A percentile compares a stretch with the other conserved stretches of the same genome.
Evolutionary conservation across 2,797 vertebrate genomes (phyloP).

Genomic region (Acestrorhynchus altus): DNA sequence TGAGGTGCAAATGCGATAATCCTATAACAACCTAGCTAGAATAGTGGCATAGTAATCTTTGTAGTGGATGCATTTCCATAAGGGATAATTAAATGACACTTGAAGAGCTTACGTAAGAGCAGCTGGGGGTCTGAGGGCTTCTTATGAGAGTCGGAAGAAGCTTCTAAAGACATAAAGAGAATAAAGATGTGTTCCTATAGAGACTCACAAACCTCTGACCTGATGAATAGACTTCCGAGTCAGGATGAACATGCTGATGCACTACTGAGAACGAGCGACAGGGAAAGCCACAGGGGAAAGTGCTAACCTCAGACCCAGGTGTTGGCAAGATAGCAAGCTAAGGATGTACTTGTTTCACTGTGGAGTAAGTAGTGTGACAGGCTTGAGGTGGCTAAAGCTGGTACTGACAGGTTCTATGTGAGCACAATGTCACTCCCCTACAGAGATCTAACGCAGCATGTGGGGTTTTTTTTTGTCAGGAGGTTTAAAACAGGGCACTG

Average conservation of each 20-base stretch:
- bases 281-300: constrained; percentile 9
- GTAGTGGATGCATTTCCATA: neutral
- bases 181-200: neutral
- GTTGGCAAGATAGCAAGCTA: neutral
- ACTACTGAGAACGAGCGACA: neutral
- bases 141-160: neutral
- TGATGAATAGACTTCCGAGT: neutral
- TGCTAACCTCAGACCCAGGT: constrained; percentile 3
- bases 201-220: neutral
- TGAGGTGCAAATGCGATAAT: neutral
- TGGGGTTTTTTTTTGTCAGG: neutral
- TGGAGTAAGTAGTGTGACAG: constrained; percentile 31
- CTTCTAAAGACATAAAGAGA: neutral
- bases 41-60: neutral
- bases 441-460: constrained; percentile 68
- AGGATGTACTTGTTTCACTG: constrained; percentile 13
- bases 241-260: constrained; percentile 6
- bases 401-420: constrained; percentile 66
- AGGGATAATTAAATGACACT: neutral
- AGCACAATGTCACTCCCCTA: constrained; percentile 58
- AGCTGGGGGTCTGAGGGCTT: neutral
- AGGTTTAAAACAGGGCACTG: constrained; percentile 10
- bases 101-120: neutral
- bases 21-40: neutral
- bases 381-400: constrained; percentile 13